Conservation (phyloP, 2,888 invertebrate genomes). For the Eueremaeus valkanovi region DNA sequence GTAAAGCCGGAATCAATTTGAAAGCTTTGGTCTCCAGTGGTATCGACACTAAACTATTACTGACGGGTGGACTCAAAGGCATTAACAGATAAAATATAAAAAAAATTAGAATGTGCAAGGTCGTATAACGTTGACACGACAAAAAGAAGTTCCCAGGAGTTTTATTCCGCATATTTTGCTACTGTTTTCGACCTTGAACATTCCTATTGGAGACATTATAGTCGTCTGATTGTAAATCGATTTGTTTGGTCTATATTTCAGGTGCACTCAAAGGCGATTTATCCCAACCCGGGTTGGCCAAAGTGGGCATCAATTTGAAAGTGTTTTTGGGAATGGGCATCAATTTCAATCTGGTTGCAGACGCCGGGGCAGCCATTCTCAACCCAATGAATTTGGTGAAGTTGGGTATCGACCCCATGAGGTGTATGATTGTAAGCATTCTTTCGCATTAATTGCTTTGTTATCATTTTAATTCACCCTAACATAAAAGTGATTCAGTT, state of each 20-base stretch:
- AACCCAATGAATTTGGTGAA: constrained; percentile 3
- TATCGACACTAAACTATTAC: background rate
- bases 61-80: background rate
- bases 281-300: background rate
- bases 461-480: background rate
- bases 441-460: background rate
- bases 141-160: no score
- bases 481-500: no score
- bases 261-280: background rate
- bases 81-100: no score
- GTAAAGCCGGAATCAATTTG: background rate
- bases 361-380: background rate
- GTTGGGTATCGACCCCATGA: constrained; percentile 4
- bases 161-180: no score
- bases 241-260: no score
- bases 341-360: background rate
- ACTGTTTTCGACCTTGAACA: no score
- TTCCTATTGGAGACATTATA: no score
- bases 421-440: background rate
- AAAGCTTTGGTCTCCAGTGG: background rate
- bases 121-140: no score
- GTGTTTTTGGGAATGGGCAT: background rate
- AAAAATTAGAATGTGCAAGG: no score
- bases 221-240: no score
- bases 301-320: background rate